A percentile compares a stretch with the other conserved stretches of the same genome.
These are phyloP conservation scores for Cantharis rufa DNA, from an alignment of 2,888 invertebrate genomes.

Conservation along the genomic window DNA sequence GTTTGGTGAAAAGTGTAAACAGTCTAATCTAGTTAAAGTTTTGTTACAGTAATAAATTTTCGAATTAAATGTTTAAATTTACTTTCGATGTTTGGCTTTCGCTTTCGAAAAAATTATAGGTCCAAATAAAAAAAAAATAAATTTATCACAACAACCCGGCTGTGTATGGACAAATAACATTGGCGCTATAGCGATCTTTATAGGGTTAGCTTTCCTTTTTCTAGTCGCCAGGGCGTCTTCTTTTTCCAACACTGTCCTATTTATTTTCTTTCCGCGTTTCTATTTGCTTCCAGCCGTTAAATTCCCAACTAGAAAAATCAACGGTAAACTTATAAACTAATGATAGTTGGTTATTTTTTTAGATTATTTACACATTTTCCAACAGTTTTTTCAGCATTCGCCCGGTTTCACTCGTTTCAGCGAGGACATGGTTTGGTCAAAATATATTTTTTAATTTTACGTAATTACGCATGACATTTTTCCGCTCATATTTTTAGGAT, in stretches of 20 bases:
- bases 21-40: background rate
- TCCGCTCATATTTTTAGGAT: background rate
- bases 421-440: background rate
- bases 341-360: background rate
- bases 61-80: background rate
- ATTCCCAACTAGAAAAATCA: slow-evolving; percentile 11
- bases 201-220: slow-evolving; percentile 9
- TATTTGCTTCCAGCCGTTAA: slow-evolving; percentile 8
- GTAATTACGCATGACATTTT: background rate
- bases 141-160: slow-evolving; percentile 22
- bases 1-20: background rate
- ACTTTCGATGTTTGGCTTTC: background rate
- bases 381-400: background rate
- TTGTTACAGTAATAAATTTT: background rate
- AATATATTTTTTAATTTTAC: background rate
- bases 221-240: slow-evolving; percentile 1
- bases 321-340: slow-evolving; percentile 4
- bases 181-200: slow-evolving; percentile 8
- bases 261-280: slow-evolving; percentile 13
- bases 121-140: slow-evolving; percentile 8
- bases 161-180: slow-evolving; percentile 13
- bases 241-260: slow-evolving; percentile 8
- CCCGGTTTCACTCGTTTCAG: background rate
- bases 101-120: background rate
- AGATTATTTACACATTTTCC: background rate